Evolutionary conservation across 2,888 invertebrate genomes (phyloP).

Genomic region (Eudemis profundana): DNA sequence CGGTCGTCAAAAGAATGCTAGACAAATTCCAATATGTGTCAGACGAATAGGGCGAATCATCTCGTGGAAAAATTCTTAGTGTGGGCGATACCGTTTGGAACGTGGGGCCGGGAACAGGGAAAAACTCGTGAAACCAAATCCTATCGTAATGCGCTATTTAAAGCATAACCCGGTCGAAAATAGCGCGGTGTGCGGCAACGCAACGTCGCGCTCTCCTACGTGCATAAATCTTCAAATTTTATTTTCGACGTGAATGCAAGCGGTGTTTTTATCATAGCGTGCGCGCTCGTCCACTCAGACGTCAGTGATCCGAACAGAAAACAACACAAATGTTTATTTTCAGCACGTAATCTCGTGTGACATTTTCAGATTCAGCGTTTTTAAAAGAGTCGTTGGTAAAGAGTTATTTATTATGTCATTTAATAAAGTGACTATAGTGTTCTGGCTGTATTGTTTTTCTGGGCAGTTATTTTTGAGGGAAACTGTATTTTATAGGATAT

Average conservation of each 20-base stretch:
- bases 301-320: conserved; percentile 53
- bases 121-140: conserved; percentile 85
- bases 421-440: conserved; percentile 53
- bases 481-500: neutral
- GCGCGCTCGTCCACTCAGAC: conserved; percentile 53
- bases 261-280: conserved; percentile 62
- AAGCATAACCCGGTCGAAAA: conserved; percentile 84
- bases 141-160: conserved; percentile 85
- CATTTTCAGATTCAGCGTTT: conserved; percentile 29
- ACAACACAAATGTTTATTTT: conserved; percentile 51
- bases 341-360: conserved; percentile 29
- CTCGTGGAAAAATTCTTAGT: conserved; percentile 68
- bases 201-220: conserved; percentile 78
- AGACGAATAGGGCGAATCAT: conserved; percentile 58
- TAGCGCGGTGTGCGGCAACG: conserved; percentile 82
- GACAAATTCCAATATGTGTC: conserved; percentile 64
- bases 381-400: conserved; percentile 18
- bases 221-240: conserved; percentile 83
- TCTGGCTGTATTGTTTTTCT: conserved; percentile 47
- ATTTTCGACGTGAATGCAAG: conserved; percentile 78
- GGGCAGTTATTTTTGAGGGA: neutral
- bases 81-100: conserved; percentile 73
- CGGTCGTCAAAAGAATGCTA: conserved; percentile 28
- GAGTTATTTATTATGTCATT: conserved; percentile 32
- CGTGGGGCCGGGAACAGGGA: conserved; percentile 78